Evolutionary conservation across 2,113 vertebrate species (phyloP).

Genomic region (Amblyopsis rosae): DNA sequence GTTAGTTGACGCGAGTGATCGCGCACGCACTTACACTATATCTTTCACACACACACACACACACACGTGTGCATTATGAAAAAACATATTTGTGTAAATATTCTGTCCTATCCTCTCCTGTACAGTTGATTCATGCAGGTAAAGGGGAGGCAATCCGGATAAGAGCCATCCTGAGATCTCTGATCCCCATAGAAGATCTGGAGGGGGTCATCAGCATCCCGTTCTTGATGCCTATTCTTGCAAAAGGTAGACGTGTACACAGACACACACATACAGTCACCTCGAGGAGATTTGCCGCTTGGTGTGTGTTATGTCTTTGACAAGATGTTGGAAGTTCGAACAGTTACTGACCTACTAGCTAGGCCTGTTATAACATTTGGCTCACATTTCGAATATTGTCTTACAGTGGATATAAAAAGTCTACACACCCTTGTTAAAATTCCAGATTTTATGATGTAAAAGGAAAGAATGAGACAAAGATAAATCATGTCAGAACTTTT

Average conservation of each 20-base stretch:
- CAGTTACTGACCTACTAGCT: no score
- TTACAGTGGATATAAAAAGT: no score
- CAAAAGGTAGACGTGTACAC: slow-evolving; percentile 80
- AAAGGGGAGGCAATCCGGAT: slow-evolving; percentile 97
- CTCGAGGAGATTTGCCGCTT: no score
- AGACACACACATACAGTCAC: background rate
- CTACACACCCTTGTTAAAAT: no score
- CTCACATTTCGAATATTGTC: no score
- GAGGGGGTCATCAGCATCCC: slow-evolving; percentile 95
- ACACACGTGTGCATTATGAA: background rate
- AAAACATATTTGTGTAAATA: no score
- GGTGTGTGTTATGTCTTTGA: no score
- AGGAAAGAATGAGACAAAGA: no score
- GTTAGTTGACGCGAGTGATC: slow-evolving; percentile 74
- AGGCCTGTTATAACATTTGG: no score
- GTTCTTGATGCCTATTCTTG: slow-evolving; percentile 91
- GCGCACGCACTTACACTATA: background rate
- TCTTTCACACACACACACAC: background rate
- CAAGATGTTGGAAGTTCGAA: no score
- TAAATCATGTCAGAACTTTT: no score
- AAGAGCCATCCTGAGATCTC: slow-evolving; percentile 91
- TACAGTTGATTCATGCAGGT: slow-evolving; percentile 90
- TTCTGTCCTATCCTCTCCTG: background rate
- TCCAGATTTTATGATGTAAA: no score
- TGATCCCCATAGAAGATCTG: slow-evolving; percentile 92